Evolutionary conservation across 2,888 invertebrate genomes (phyloP), one percentile per base, ranked within the genome.

Genomic region (Oxytorus armatus): DNA sequence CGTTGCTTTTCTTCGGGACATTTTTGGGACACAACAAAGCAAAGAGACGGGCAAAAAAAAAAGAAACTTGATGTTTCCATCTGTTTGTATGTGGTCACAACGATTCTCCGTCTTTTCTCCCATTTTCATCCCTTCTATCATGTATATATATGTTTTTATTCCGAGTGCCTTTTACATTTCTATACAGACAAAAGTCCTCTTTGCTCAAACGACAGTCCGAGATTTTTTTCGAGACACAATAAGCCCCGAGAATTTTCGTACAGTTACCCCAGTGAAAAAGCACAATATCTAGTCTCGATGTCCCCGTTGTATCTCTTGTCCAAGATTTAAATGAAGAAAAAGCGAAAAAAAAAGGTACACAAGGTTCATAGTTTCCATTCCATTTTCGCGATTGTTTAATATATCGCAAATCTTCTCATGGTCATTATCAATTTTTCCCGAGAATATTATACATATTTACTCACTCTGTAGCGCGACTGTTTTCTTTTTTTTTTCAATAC

Each of bases 401-500:
- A 29, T 29, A n/a, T n/a, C n/a, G n/a, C n/a, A n/a, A n/a, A n/a
- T n/a, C n/a, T n/a, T n/a, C n/a, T n/a, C n/a, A n/a, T n/a, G n/a
- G n/a, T n/a, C n/a, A n/a, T n/a, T n/a, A n/a, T n/a, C n/a, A n/a
- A 29, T 3, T 29, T 3, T 51, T 25, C 47, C n/a, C 10, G 44
- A 23, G 8, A 49, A 8, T 33, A 36, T 75, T 66, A 61, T 74
- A 44, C 33, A 11, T 57, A 70, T 73, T 53, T 59, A 75, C 80
- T 74, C 61, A 77, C 82, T 57, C 36, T 76, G 61, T n/a, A n/a
- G 82, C 44, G 70, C 29, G 70, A 55, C 66, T 76, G 77, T 68
- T 11, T 36, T 61, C 16, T 29, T 5, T 29, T 3, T 29, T 29
- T 5, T 5, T 5, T 29, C 1, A 51, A 39, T 14, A 14, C 29